A percentile compares a stretch with the other conserved stretches of the same genome.
phyloP scores from a whole-genome alignment of 2,888 invertebrate genomes.

The Limnephilus lunatus region DNA sequence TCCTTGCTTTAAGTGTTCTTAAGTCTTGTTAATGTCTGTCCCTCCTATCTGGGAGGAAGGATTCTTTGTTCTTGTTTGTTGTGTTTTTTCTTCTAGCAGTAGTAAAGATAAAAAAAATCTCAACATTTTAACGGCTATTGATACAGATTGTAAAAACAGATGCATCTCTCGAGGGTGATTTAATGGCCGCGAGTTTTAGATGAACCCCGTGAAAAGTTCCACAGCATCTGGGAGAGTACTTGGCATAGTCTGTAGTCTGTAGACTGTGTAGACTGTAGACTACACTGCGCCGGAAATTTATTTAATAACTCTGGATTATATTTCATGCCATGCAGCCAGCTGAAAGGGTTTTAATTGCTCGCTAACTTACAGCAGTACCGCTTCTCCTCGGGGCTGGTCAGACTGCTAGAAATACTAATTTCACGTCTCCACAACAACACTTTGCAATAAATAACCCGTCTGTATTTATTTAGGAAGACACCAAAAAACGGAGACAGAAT shows the following conservation, averaged over 20 bases:
- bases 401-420: neutral
- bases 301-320: slow-evolving; percentile 44
- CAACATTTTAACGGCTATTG: slow-evolving; percentile 53
- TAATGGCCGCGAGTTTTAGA: slow-evolving; percentile 58
- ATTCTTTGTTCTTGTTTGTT: neutral
- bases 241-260: neutral
- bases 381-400: neutral
- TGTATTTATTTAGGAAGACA: neutral
- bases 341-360: slow-evolving; percentile 40
- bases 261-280: neutral
- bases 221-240: slow-evolving; percentile 43
- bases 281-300: slow-evolving; percentile 15
- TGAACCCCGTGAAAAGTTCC: slow-evolving; percentile 17
- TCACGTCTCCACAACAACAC: neutral
- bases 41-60: neutral
- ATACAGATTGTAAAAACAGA: slow-evolving; percentile 64
- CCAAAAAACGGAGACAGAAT: neutral
- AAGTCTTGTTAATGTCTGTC: neutral
- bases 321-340: slow-evolving; percentile 11
- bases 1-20: slow-evolving; percentile 50
- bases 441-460: neutral
- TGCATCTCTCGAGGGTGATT: slow-evolving; percentile 53
- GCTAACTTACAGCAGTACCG: slow-evolving; percentile 1
- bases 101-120: slow-evolving; percentile 34
- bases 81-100: neutral